Conservation (phyloP, 2,888 invertebrate species). For the Acronicta leporina region DNA sequence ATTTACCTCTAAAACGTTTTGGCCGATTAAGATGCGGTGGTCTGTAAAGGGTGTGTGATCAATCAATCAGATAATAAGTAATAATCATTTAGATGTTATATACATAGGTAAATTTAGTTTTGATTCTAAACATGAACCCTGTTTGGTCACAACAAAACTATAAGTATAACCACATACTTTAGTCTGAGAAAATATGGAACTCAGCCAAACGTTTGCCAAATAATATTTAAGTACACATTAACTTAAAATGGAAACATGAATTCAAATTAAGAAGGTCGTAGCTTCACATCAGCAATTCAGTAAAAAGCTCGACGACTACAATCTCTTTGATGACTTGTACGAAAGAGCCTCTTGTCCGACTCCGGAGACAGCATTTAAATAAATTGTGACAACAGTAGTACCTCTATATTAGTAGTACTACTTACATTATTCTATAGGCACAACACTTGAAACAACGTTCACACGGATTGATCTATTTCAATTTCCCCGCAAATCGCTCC, state of each 20-base stretch:
- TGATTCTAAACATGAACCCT: too few species aligned
- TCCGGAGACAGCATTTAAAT: conserved; percentile 52
- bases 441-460: conserved; percentile 7
- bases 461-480: conserved; percentile 7
- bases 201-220: neutral
- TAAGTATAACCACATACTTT: too few species aligned
- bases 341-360: conserved; percentile 35
- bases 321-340: conserved; percentile 50
- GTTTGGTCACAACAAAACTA: too few species aligned
- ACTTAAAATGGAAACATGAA: conserved; percentile 34
- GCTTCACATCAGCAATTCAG: conserved; percentile 50
- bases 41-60: too few species aligned
- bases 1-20: too few species aligned
- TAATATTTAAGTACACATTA: too few species aligned
- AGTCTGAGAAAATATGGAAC: too few species aligned
- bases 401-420: conserved; percentile 7
- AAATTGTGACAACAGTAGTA: conserved; percentile 21
- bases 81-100: too few species aligned
- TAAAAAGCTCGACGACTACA: conserved; percentile 41
- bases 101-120: too few species aligned
- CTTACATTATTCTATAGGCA: conserved; percentile 29
- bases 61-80: too few species aligned
- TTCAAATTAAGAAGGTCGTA: conserved; percentile 47
- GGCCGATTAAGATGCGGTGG: too few species aligned
- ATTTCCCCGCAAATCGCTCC: neutral